Base-by-base conservation (phyloP, 1,140 invertebrate genomes). In the Caenorhabditis tropicalis region DNA sequence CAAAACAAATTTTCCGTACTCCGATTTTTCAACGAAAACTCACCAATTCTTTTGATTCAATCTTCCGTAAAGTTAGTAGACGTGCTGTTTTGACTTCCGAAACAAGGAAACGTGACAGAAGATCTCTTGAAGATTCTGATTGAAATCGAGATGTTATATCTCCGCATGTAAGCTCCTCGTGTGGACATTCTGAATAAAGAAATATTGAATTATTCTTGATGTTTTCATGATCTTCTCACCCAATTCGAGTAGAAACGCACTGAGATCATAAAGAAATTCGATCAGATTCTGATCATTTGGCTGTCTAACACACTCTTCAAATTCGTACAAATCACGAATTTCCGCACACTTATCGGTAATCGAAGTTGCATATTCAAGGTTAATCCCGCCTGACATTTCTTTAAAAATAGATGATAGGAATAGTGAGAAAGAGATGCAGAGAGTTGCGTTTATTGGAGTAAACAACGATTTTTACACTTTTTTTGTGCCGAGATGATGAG, bases 281-380 rank as follows among this genome's bases (percentile, higher is more conserved):
- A 46, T 31, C 12, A 74, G n/a, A 46, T 74, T 74, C n/a, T 74
- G 33, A 0, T 74, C 36, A 31, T 43, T 27, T 10, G 65, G 60
- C 82, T 74, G 56, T 27, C 58, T 58, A 49, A 74, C 39, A 56
- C 19, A 48, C 39, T 83, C 82, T 83, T 74, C 82, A 7, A 83
- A 74, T 79, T 83, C 82, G 60, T 74, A 74, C 43, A 83, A 83
- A 49, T 49, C 65, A n/a, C 46, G 48, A 48, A 74, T 74, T 51
- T 65, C 79, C 2, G 21, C n/a, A 46, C 60, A 83, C 24, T 48
- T 31, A 19, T 43, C 43, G 39, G 43, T 74, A 65, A 83, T 83
- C 65, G 3, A n/a, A 33, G 58, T 83, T 49, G 82, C 60, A 46
- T 39, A 65, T 2, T 74, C 60, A 21, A 83, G 24, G 2, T 19